Evolutionary conservation across 2,888 invertebrate genomes (phyloP).

Genomic region (Lottia gigantea): DNA sequence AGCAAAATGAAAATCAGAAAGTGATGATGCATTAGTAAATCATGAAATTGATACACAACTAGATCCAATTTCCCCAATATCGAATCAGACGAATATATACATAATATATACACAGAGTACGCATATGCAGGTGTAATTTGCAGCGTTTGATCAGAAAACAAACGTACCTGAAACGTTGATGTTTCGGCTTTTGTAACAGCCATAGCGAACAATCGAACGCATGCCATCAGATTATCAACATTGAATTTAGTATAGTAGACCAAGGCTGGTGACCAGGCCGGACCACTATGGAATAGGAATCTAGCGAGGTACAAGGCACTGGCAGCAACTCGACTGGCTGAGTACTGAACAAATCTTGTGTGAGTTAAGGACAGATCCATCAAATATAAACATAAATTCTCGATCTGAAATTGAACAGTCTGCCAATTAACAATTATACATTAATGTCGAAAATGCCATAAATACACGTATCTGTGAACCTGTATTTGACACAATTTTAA

Average conservation of each 20-base stretch:
- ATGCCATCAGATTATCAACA: constrained; percentile 36
- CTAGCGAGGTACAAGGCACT: constrained; percentile 50
- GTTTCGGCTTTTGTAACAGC: constrained; percentile 34
- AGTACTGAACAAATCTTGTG: constrained; percentile 38
- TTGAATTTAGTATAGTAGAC: constrained; percentile 51
- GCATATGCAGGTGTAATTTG: too few relatives aligned
- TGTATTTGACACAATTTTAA: too few relatives aligned
- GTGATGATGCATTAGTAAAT: too few relatives aligned
- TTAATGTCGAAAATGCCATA: too few relatives aligned
- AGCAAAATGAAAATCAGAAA: too few relatives aligned
- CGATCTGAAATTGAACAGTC: constrained; percentile 27
- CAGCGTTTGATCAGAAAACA: too few relatives aligned
- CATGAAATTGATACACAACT: too few relatives aligned
- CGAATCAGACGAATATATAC: too few relatives aligned
- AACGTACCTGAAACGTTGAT: constrained; percentile 39
- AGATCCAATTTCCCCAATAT: too few relatives aligned
- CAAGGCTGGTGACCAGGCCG: constrained; percentile 43
- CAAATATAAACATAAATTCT: constrained; percentile 45
- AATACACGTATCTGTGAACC: too few relatives aligned
- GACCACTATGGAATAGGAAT: constrained; percentile 24
- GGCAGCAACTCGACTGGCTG: constrained; percentile 49
- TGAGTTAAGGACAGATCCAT: constrained; percentile 48
- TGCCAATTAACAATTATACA: too few relatives aligned
- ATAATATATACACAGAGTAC: too few relatives aligned
- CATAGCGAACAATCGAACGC: constrained; percentile 36